A percentile compares a stretch with the other conserved stretches of the same genome.
These are phyloP conservation scores for Ophraella communa DNA, from an alignment of 2,888 invertebrate species.

Conservation along the genomic window DNA sequence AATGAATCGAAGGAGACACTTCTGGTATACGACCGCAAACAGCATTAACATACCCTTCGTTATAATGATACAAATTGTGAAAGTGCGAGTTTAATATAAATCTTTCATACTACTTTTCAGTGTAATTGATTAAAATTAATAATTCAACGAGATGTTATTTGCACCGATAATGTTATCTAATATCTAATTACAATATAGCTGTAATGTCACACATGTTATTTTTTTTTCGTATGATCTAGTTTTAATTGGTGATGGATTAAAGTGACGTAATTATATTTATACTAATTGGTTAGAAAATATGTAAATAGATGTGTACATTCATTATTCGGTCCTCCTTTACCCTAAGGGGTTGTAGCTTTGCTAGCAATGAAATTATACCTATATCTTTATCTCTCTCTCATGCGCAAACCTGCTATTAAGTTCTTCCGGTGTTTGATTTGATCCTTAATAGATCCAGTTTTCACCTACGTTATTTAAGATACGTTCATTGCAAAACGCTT, in stretches of 20 bases:
- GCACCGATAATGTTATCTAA: background rate
- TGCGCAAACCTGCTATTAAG: background rate
- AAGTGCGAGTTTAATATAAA: background rate
- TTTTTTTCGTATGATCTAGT: background rate
- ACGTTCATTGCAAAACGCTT: background rate
- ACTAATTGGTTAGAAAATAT: constrained; percentile 5
- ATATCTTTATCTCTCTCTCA: too few relatives aligned
- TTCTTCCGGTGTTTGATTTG: constrained; percentile 1
- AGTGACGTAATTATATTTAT: background rate
- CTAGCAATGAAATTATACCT: background rate
- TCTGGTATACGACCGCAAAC: background rate
- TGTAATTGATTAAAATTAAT: background rate
- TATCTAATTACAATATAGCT: background rate
- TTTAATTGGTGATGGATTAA: background rate
- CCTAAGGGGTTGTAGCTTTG: background rate
- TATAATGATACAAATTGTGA: background rate
- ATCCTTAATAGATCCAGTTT: background rate
- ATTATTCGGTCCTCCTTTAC: background rate
- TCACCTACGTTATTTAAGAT: background rate
- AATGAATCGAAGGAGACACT: background rate
- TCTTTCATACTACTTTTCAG: background rate
- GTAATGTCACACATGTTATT: background rate
- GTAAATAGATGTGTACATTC: background rate
- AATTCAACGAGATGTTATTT: background rate
- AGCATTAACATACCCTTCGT: background rate